Conservation (phyloP, 1,140 invertebrate species). For the Ctenoplectra terminalis region DNA sequence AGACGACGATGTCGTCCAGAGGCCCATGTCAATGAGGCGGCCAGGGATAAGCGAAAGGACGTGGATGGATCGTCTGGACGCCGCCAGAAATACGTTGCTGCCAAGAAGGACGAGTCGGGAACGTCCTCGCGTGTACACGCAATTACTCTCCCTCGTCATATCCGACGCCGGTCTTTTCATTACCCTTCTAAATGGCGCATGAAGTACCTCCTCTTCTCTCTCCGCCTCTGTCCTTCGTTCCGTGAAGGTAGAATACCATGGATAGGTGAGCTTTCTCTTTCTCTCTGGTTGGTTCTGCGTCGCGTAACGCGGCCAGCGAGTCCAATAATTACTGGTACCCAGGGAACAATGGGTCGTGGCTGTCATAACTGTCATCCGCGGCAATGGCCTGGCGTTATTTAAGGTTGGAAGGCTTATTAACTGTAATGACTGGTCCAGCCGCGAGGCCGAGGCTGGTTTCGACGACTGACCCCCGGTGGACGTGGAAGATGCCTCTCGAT, state of each 20-base stretch:
- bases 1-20: slow-evolving; percentile 39
- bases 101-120: slow-evolving; percentile 30
- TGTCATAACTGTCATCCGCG: slow-evolving; percentile 77
- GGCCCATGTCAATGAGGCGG: neutral
- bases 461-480: slow-evolving; percentile 6
- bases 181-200: slow-evolving; percentile 68
- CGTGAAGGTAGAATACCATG: slow-evolving; percentile 58
- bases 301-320: slow-evolving; percentile 38
- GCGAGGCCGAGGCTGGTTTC: slow-evolving; percentile 39
- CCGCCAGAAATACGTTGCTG: slow-evolving; percentile 1
- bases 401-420: slow-evolving; percentile 76
- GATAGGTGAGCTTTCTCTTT: slow-evolving; percentile 48
- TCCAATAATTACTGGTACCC: slow-evolving; percentile 74
- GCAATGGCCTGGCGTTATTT: slow-evolving; percentile 71
- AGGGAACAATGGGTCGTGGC: slow-evolving; percentile 73
- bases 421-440: slow-evolving; percentile 69
- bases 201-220: slow-evolving; percentile 33
- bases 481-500: neutral
- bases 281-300: slow-evolving; percentile 29
- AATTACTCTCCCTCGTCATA: slow-evolving; percentile 71
- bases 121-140: slow-evolving; percentile 65
- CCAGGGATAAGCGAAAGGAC: slow-evolving; percentile 5
- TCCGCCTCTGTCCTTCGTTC: neutral
- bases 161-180: slow-evolving; percentile 73
- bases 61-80: slow-evolving; percentile 34